Percentiles rank a stretch among this genome's conserved stretches.
Conservation (phyloP, 2,888 invertebrate genomes). For the Cotesia congregata region DNA sequence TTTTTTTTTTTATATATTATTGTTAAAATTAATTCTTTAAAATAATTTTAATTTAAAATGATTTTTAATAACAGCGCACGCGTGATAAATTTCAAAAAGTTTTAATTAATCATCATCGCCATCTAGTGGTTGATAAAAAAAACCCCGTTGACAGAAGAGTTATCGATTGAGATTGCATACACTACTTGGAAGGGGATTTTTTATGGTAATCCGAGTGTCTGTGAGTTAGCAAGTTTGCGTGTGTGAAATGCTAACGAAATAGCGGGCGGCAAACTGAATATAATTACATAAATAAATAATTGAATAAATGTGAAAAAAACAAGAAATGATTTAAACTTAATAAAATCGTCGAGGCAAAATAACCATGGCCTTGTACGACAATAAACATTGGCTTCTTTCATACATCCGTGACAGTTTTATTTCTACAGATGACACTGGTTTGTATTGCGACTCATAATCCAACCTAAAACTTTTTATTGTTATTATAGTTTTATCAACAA, state of each 20-base stretch:
- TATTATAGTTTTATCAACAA: not conserved
- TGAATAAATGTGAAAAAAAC: conserved; percentile 13
- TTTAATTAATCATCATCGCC: too few species aligned
- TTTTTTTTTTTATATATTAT: too few species aligned
- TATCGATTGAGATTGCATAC: too few species aligned
- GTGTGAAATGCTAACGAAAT: not conserved
- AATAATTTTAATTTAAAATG: too few species aligned
- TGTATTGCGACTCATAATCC: conserved; percentile 29
- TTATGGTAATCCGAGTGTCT: not conserved
- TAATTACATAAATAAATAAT: conserved; percentile 25
- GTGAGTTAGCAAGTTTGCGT: not conserved
- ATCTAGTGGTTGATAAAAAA: too few species aligned
- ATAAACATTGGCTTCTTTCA: conserved; percentile 91
- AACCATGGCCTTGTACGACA: conserved; percentile 93
- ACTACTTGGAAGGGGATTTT: too few species aligned
- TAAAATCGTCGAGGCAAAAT: conserved; percentile 7
- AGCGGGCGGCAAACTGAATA: not conserved
- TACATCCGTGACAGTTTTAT: conserved; percentile 96
- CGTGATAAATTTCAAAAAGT: too few species aligned
- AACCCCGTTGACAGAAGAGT: too few species aligned
- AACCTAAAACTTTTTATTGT: conserved; percentile 9
- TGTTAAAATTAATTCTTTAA: too few species aligned
- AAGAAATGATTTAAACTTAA: not conserved
- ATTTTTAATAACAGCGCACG: too few species aligned
- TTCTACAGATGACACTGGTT: conserved; percentile 92